phyloP scores from a whole-genome alignment of 2,113 vertebrate genomes.

The Cebus imitator region DNA sequence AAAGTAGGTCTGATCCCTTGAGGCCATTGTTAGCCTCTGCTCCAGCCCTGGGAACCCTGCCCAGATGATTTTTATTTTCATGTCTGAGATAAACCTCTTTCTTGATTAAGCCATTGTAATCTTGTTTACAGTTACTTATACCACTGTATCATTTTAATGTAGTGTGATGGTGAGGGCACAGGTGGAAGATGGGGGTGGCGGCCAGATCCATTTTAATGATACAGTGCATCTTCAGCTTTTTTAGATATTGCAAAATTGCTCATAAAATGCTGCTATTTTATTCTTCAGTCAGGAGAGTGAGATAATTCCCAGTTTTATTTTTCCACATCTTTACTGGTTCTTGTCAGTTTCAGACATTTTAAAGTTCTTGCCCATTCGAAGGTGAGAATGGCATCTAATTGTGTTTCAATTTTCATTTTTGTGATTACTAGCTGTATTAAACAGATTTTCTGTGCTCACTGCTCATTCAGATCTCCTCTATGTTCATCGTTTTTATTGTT shows the following conservation, averaged over 20 bases:
- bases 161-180: no score
- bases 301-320: neutral
- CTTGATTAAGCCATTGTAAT: slow-evolving; percentile 48
- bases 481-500: neutral
- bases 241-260: neutral
- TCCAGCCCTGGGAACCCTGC: neutral
- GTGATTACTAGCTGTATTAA: neutral
- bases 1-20: slow-evolving; percentile 30
- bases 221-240: neutral
- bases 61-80: slow-evolving; percentile 52
- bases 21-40: neutral
- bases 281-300: neutral
- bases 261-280: slow-evolving; percentile 16
- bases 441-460: neutral
- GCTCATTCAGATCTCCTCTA: neutral
- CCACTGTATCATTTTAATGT: neutral
- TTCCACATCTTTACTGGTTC: neutral
- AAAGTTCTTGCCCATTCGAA: neutral
- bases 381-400: neutral
- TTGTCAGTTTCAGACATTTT: neutral
- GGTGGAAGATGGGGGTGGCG: no score
- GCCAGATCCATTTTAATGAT: neutral
- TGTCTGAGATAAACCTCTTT: slow-evolving; percentile 50
- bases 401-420: neutral
- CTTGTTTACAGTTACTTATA: slow-evolving; percentile 56